These are phyloP conservation scores for Barypeithes pellucidus DNA, from an alignment of 2,888 invertebrate species.

Conservation along the genomic window DNA sequence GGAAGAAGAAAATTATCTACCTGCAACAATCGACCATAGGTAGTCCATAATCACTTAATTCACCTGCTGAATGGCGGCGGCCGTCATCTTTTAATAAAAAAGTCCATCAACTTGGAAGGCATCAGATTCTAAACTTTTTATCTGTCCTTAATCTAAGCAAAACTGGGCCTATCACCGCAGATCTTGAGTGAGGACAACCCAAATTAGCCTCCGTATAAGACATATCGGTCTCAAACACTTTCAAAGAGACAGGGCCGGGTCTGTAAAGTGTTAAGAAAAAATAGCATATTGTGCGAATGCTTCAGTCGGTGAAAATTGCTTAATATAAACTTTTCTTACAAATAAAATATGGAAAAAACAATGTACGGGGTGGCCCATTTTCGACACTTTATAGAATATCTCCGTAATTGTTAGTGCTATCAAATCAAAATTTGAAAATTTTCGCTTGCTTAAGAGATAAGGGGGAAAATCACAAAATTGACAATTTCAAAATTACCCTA, in stretches of 20 bases:
- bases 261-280: too few species aligned
- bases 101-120: conserved; percentile 37
- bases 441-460: too few species aligned
- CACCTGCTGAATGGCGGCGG: conserved; percentile 49
- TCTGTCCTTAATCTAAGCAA: conserved; percentile 35
- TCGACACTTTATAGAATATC: too few species aligned
- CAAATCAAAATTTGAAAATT: too few species aligned
- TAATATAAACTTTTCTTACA: too few species aligned
- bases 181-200: conserved; percentile 45
- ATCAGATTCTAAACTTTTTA: conserved; percentile 29
- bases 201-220: conserved; percentile 40
- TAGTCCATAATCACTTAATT: conserved; percentile 26
- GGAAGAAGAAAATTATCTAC: conserved; percentile 18
- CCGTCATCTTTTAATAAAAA: conserved; percentile 33
- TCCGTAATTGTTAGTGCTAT: too few species aligned
- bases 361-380: too few species aligned
- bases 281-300: too few species aligned
- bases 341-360: too few species aligned
- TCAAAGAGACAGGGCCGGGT: conserved; percentile 18
- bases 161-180: conserved; percentile 34
- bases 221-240: conserved; percentile 2
- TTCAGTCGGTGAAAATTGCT: too few species aligned
- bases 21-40: conserved; percentile 7
- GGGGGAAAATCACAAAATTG: too few species aligned
- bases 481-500: too few species aligned